Percentiles rank a stretch among this genome's conserved stretches.
phyloP scores from a whole-genome alignment of 2,797 vertebrate genomes.

The Aplochiton taeniatus region DNA sequence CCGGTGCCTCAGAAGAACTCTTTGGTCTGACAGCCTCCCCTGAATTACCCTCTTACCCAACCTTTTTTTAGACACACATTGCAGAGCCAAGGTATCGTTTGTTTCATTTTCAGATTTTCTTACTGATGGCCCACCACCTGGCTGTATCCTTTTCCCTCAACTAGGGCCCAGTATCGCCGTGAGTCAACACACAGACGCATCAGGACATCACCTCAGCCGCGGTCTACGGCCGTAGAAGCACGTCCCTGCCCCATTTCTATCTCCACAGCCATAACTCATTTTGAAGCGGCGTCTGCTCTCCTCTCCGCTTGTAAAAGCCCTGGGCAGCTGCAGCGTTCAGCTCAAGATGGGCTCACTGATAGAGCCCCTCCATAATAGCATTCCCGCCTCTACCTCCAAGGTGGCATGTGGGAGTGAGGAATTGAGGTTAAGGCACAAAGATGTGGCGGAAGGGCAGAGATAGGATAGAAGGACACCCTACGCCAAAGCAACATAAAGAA shows the following conservation, averaged over 20 bases:
- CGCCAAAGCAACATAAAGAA: no score
- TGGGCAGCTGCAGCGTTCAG: background rate
- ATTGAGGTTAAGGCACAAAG: no score
- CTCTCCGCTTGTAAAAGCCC: background rate
- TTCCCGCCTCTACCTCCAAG: background rate
- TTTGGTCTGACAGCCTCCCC: conserved; percentile 27
- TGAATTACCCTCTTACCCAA: conserved; percentile 2
- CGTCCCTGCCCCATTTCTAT: background rate
- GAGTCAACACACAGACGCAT: no score
- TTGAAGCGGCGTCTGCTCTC: background rate
- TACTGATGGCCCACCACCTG: no score
- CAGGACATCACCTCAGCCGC: background rate
- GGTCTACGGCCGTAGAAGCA: background rate
- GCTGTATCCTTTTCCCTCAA: no score
- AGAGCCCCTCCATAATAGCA: background rate
- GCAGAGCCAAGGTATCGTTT: no score
- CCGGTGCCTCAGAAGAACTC: conserved; percentile 36
- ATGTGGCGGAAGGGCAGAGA: no score
- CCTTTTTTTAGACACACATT: no score
- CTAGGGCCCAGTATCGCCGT: no score
- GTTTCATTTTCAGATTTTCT: no score
- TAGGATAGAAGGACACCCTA: no score
- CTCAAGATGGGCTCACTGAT: background rate
- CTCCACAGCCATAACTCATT: background rate
- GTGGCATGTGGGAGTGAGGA: no score